A percentile compares a stretch with the other conserved stretches of the same genome.
Evolutionary conservation across 35 echinoderm and acorn worm genomes (phyloP).

Genomic region (Heliocidaris tuberculata): DNA sequence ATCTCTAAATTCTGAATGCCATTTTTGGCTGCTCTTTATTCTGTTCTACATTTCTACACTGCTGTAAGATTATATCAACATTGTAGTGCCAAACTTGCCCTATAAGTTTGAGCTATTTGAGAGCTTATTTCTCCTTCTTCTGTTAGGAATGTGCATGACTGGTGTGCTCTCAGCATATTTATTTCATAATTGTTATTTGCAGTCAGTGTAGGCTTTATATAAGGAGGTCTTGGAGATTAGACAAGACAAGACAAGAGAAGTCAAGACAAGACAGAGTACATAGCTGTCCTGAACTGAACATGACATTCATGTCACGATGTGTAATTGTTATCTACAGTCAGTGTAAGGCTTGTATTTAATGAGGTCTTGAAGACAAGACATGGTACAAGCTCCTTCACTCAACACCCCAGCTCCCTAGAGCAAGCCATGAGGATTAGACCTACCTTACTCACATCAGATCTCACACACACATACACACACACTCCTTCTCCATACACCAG

Average conservation of each 20-base stretch:
- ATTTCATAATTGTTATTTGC: background rate
- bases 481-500: background rate
- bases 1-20: too few relatives aligned
- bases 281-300: background rate
- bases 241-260: too few relatives aligned
- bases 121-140: too few relatives aligned
- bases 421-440: background rate
- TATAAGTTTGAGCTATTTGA: too few relatives aligned
- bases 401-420: background rate
- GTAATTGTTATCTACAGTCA: background rate
- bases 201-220: background rate
- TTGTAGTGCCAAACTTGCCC: too few relatives aligned
- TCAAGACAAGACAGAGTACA: too few relatives aligned
- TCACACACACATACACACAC: background rate
- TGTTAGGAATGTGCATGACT: too few relatives aligned
- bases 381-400: conserved; percentile 1
- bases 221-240: background rate
- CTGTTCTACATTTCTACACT: too few relatives aligned
- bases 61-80: too few relatives aligned
- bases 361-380: background rate
- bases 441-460: background rate
- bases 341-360: conserved; percentile 3
- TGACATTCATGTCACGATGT: conserved; percentile 1
- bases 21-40: too few relatives aligned
- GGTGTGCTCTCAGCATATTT: background rate